These are phyloP conservation scores for Scylla paramamosain DNA, from an alignment of 1,140 invertebrate species.

Conservation along the genomic window DNA sequence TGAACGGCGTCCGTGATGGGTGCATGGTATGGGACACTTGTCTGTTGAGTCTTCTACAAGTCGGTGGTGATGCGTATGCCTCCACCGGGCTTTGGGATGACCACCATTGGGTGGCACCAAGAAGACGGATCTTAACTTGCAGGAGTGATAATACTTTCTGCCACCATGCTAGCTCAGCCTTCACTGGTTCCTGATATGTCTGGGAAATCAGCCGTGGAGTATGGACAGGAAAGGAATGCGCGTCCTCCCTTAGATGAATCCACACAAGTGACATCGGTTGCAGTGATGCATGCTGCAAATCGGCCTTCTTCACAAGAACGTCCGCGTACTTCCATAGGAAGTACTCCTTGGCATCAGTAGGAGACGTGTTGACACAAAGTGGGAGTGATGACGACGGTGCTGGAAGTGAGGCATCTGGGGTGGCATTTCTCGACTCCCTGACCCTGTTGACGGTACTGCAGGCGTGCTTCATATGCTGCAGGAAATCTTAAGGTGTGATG, in stretches of 20 bases:
- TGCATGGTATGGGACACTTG: slow-evolving; percentile 37
- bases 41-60: slow-evolving; percentile 3
- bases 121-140: slow-evolving; percentile 43
- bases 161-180: slow-evolving; percentile 50
- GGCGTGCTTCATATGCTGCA: not conserved
- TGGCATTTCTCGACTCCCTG: not conserved
- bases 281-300: not conserved
- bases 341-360: too few relatives aligned
- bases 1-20: slow-evolving; percentile 11
- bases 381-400: too few relatives aligned
- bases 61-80: slow-evolving; percentile 32
- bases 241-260: slow-evolving; percentile 9
- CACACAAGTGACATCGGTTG: not conserved
- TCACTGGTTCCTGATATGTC: slow-evolving; percentile 4
- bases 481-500: not conserved
- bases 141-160: slow-evolving; percentile 42
- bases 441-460: not conserved
- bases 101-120: slow-evolving; percentile 53
- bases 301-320: not conserved
- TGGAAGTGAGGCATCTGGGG: too few relatives aligned
- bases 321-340: not conserved
- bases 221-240: not conserved
- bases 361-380: too few relatives aligned
- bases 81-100: not conserved
- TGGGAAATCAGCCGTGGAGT: slow-evolving; percentile 27